These are phyloP conservation scores for Linurgus olivaceus DNA, from an alignment of 2,797 vertebrate species.

Conservation along the genomic window DNA sequence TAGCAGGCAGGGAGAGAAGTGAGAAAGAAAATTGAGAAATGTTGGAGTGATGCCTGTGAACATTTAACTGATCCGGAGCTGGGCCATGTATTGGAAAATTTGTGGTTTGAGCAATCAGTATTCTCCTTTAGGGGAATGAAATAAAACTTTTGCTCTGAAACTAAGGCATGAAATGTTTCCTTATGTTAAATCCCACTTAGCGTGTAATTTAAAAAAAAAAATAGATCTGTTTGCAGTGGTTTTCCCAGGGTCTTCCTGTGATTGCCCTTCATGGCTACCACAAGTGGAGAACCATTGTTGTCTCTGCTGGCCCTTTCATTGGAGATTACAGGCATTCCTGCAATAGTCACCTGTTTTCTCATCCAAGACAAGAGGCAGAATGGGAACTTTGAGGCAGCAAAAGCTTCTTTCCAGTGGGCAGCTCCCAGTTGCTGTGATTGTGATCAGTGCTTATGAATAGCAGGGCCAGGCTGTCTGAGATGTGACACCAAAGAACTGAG, in stretches of 20 bases:
- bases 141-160: conserved; percentile 19
- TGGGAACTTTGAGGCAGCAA: not conserved
- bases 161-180: not conserved
- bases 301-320: not conserved
- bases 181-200: not conserved
- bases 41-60: not conserved
- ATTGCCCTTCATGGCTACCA: not conserved
- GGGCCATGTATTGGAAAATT: not conserved
- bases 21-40: conserved; percentile 22
- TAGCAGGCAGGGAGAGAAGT: not conserved
- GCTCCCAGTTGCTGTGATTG: not conserved
- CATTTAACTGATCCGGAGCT: not conserved
- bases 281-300: not conserved
- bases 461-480: not conserved
- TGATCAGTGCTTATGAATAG: not conserved
- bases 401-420: not conserved
- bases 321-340: not conserved
- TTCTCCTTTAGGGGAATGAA: not conserved
- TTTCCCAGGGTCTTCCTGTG: not conserved
- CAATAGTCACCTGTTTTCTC: not conserved
- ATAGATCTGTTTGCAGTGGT: not conserved
- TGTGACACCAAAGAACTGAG: not conserved
- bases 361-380: not conserved
- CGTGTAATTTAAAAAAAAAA: not conserved
- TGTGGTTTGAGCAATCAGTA: not conserved